These are phyloP conservation scores for Brachyhypopomus gauderio DNA, from an alignment of 2,113 vertebrate genomes.

Conservation along the genomic window DNA sequence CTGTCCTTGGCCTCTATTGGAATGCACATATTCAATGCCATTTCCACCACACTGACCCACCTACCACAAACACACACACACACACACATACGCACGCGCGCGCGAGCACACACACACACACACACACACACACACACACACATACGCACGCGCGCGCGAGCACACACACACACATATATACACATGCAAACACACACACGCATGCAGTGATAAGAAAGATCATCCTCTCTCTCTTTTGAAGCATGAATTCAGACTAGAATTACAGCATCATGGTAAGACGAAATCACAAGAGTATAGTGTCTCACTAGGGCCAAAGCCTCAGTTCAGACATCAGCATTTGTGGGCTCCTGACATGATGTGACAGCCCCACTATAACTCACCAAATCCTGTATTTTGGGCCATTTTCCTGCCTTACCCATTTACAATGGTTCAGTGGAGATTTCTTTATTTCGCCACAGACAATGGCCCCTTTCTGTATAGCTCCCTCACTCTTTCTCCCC, in stretches of 20 bases:
- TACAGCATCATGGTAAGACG: conserved; percentile 57
- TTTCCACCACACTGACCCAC: neutral
- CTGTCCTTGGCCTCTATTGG: conserved; percentile 1
- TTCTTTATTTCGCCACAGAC: conserved; percentile 88
- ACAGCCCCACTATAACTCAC: conserved; percentile 76
- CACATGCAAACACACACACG: conserved; percentile 16
- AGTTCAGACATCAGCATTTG: conserved; percentile 77
- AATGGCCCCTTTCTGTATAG: conserved; percentile 73
- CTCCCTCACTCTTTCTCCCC: conserved; percentile 51
- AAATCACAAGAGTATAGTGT: conserved; percentile 65
- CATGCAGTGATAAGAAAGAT: conserved; percentile 39
- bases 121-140: conserved; percentile 1
- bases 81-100: conserved; percentile 23
- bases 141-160: no score
- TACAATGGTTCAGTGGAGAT: conserved; percentile 93
- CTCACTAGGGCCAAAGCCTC: conserved; percentile 60
- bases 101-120: conserved; percentile 27
- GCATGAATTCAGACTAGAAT: conserved; percentile 58
- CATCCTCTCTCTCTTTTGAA: conserved; percentile 21
- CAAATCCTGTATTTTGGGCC: conserved; percentile 74
- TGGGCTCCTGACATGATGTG: conserved; percentile 77
- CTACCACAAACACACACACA: conserved; percentile 1
- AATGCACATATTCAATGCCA: neutral
- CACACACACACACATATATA: conserved; percentile 8
- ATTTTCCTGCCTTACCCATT: conserved; percentile 87